phyloP scores from a whole-genome alignment of 2,888 invertebrate species.

The Acanthoscelides obtectus region DNA sequence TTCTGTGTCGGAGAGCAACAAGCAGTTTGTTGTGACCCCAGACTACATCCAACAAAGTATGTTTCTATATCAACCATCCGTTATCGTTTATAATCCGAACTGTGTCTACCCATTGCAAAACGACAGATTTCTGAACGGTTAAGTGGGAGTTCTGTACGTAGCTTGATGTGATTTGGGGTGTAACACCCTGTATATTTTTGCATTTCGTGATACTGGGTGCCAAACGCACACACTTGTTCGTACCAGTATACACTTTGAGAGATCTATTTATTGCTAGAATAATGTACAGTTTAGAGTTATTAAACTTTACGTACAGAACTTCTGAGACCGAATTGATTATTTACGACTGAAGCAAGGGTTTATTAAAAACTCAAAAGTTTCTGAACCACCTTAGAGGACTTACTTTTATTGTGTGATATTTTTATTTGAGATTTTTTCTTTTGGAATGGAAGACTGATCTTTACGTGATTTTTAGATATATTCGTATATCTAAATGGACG shows the following conservation, averaged over 20 bases:
- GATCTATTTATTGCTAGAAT: background rate
- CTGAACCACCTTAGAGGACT: constrained; percentile 23
- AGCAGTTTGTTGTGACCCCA: constrained; percentile 82
- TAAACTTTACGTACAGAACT: background rate
- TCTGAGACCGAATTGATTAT: background rate
- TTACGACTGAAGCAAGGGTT: constrained; percentile 6
- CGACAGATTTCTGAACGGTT: background rate
- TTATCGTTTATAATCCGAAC: constrained; percentile 48
- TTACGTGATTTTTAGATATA: constrained; percentile 16
- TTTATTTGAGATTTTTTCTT: constrained; percentile 20
- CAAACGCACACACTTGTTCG: background rate
- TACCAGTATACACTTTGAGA: background rate
- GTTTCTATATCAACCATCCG: constrained; percentile 51
- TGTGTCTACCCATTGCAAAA: constrained; percentile 46
- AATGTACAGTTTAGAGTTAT: background rate
- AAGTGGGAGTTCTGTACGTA: background rate
- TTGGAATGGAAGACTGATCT: constrained; percentile 23
- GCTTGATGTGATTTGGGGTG: background rate
- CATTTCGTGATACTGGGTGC: background rate
- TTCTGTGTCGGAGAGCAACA: constrained; percentile 32
- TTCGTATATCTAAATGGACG: background rate
- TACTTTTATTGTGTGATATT: constrained; percentile 29
- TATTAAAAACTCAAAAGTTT: constrained; percentile 26
- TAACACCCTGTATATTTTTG: background rate
- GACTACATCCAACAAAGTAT: constrained; percentile 93